Evolutionary conservation across 2,797 vertebrate genomes (phyloP).

Genomic region (Etheostoma perlongum): DNA sequence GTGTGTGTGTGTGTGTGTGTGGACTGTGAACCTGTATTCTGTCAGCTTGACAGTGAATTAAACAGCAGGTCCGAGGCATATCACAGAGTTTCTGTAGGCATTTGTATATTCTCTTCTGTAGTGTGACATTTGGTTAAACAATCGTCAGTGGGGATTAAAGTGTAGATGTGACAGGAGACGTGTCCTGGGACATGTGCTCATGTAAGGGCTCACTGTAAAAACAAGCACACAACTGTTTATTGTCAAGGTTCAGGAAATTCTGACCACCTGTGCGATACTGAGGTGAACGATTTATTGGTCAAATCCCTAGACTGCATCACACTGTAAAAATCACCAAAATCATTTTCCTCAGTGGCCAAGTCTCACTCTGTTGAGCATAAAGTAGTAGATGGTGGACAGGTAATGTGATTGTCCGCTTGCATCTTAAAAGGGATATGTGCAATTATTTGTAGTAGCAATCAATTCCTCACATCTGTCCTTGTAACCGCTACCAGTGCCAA

Average conservation of each 20-base stretch:
- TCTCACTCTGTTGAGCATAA: constrained; percentile 16
- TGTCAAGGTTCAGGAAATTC: background rate
- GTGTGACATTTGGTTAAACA: constrained; percentile 62
- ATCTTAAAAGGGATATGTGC: constrained; percentile 16
- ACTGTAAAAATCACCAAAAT: background rate
- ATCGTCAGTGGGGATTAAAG: constrained; percentile 40
- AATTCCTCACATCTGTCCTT: constrained; percentile 7
- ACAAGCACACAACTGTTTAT: background rate
- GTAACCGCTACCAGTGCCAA: constrained; percentile 3
- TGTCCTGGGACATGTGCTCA: background rate
- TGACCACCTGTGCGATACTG: background rate
- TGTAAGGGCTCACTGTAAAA: background rate
- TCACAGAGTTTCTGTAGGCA: constrained; percentile 34
- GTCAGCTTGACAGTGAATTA: constrained; percentile 74
- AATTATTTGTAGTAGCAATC: constrained; percentile 33
- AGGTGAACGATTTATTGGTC: background rate
- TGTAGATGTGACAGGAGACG: constrained; percentile 32
- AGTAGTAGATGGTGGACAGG: background rate
- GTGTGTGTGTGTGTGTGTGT: background rate
- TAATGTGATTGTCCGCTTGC: background rate
- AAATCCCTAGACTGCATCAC: background rate
- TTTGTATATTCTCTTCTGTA: constrained; percentile 33
- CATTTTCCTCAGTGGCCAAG: constrained; percentile 11
- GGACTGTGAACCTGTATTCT: constrained; percentile 64
- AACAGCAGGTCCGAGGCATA: constrained; percentile 59